Evolutionary conservation across 2,113 vertebrate species (phyloP), one percentile per base, ranked within the genome.

Genomic region (Cnemophilus loriae): DNA sequence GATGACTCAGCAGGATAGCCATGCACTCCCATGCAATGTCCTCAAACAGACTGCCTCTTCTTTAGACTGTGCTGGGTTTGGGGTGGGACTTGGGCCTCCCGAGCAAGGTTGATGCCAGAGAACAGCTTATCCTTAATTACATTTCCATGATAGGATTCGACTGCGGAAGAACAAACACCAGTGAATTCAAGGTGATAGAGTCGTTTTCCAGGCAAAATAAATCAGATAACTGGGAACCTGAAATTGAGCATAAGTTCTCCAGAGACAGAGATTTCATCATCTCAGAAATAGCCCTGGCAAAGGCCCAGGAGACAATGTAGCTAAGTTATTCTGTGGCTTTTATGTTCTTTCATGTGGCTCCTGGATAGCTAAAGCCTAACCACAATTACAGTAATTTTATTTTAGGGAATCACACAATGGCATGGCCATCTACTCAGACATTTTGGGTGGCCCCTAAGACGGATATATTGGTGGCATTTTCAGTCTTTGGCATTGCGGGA

Each of bases 301-400:
- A 85, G 39, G 28, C 80, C 89, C 96, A 97, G 93, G 22, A 92
- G 95, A 86, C 71, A 65, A 57, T 95, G 81, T 97, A 92, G 82
- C 92, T 81, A 71, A 97, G 74, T 91, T 96, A 95, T 85, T 96
- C 93, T 97, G 97, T 95, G 97, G 97, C 91, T 96, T 97, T 96
- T 70, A 69, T 68, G 52, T 93, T 82, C 89, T 97, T 97, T 95
- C 74, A 89, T 97, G 96, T 96, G 96, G 97, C 42, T 93, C 30
- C 91, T 88, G 91, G 89, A 92, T 94, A 92, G 89, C 92, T 95
- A 77, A 95, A 94, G 86, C 86, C 71, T 93, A 81, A 95, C 94
- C 93, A 89, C 93, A 96, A 96, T 96, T 97, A 96, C 35, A 97
- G 92, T 96, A 52, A 91, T 96, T 93, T 96, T 96, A 96, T 97